Evolutionary conservation across 1,140 invertebrate species (phyloP).

Genomic region (Temnothorax curvispinosus): DNA sequence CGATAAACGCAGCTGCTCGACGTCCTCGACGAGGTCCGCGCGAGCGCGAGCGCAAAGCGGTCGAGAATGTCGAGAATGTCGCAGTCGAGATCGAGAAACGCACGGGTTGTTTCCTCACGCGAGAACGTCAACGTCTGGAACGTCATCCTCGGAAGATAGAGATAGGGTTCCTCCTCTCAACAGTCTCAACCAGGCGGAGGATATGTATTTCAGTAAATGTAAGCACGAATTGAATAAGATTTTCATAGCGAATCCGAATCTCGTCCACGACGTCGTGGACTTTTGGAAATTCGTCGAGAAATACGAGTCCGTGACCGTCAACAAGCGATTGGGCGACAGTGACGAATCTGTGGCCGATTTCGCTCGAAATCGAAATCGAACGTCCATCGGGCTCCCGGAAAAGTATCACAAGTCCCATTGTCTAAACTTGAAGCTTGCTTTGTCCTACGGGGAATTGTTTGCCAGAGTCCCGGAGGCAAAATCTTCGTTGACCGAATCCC

Average conservation of each 20-base stretch:
- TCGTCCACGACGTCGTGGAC: constrained; percentile 90
- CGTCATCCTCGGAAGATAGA: background rate
- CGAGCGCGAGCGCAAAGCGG: background rate
- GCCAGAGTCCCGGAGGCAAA: constrained; percentile 84
- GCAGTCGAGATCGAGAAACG: no score
- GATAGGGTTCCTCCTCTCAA: no score
- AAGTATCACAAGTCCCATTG: constrained; percentile 87
- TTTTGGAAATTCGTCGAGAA: constrained; percentile 94
- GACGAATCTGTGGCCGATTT: constrained; percentile 65
- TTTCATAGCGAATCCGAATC: constrained; percentile 87
- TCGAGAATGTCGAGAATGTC: no score
- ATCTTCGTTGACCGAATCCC: constrained; percentile 84
- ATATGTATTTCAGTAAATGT: constrained; percentile 80
- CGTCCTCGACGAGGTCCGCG: background rate
- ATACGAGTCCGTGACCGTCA: constrained; percentile 89
- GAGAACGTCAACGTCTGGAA: no score
- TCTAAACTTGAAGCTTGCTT: constrained; percentile 88
- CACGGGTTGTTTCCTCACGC: background rate
- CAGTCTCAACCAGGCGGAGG: no score
- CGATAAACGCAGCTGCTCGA: background rate
- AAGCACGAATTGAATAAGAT: constrained; percentile 89
- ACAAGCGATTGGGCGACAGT: constrained; percentile 86
- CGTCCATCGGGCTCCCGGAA: constrained; percentile 81
- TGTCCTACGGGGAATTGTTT: constrained; percentile 87
- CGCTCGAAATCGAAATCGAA: constrained; percentile 66